Evolutionary conservation across 2,113 vertebrate species (phyloP), one percentile per base, ranked within the genome.

Genomic region (Tamias sibiricus): DNA sequence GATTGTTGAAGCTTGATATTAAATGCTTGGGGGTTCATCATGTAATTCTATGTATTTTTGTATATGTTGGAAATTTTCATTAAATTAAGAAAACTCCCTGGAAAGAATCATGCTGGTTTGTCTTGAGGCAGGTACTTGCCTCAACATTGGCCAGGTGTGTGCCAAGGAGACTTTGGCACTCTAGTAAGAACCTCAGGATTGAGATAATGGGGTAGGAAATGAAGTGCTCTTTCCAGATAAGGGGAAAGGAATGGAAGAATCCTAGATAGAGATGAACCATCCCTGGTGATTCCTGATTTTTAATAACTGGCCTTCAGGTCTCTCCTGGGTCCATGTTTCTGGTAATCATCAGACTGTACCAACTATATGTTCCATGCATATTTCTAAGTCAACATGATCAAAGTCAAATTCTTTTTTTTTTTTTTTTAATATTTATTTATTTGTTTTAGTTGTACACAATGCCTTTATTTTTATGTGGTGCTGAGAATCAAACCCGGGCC

Each of bases 281-380:
- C 32, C 26, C 3, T 6, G 7, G 80, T 19, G 71, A 47, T 19
- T 11, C 11, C 19, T 69, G 66, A 69, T 35, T 19, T 69, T 69
- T n/a, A 69, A 3, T 54, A 12, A 3, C 20, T 24, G 19, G 54
- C 37, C 19, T 28, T 49, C 4, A 2, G 20, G 24, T 59, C 37
- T 24, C 40, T 72, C 44, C 54, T 32, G 20, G n/a, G 42, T 64
- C 37, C 17, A 1, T 5, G 1, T 11, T 35, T 42, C 40, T 62
- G 68, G 71, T 17, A 26, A 10, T 40, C 35, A 3, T 47, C 49
- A 40, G 52, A 6, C 24, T 0, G 1, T 14, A 37, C 54, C 47
- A 11, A 17, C 19, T 35, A 24, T 49, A 1, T 8, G 13, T 35
- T 14, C 35, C 7, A 1, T 0, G 6, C 20, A 42, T 7, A 8